Conservation (phyloP, 2,888 invertebrate genomes). For the Hirtodrosophila trivittata region DNA sequence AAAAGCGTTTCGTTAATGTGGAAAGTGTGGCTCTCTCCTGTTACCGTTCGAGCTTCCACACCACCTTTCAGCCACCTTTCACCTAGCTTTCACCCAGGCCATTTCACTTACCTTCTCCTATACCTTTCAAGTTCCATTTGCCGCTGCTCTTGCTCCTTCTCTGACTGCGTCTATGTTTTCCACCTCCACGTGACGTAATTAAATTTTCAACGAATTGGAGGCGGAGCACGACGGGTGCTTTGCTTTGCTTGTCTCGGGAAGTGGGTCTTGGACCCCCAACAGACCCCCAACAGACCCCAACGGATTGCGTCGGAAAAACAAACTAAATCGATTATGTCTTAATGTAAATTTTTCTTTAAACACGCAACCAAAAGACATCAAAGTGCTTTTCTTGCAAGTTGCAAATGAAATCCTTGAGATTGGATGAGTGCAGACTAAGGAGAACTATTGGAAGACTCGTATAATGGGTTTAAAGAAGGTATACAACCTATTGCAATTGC, state of each 20-base stretch:
- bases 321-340: slow-evolving; percentile 48
- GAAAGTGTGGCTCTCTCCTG: slow-evolving; percentile 61
- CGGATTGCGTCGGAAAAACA: slow-evolving; percentile 11
- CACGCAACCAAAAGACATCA: neutral
- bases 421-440: too few relatives aligned
- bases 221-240: neutral
- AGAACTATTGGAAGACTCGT: too few relatives aligned
- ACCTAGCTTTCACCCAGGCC: neutral
- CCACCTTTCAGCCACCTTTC: neutral
- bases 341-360: slow-evolving; percentile 33
- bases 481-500: too few relatives aligned
- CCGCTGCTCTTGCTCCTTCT: slow-evolving; percentile 2
- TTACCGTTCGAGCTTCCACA: slow-evolving; percentile 4
- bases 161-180: slow-evolving; percentile 18
- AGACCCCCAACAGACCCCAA: too few relatives aligned
- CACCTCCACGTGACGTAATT: slow-evolving; percentile 58
- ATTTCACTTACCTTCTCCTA: neutral
- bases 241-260: slow-evolving; percentile 1
- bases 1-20: slow-evolving; percentile 74
- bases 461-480: too few relatives aligned
- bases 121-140: neutral
- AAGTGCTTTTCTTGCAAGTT: too few relatives aligned
- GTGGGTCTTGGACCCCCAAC: neutral
- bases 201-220: slow-evolving; percentile 48
- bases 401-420: too few relatives aligned